Percentiles rank a stretch among this genome's conserved stretches.
Conservation (phyloP, 1,140 invertebrate genomes). For the Cylas formicarius region DNA sequence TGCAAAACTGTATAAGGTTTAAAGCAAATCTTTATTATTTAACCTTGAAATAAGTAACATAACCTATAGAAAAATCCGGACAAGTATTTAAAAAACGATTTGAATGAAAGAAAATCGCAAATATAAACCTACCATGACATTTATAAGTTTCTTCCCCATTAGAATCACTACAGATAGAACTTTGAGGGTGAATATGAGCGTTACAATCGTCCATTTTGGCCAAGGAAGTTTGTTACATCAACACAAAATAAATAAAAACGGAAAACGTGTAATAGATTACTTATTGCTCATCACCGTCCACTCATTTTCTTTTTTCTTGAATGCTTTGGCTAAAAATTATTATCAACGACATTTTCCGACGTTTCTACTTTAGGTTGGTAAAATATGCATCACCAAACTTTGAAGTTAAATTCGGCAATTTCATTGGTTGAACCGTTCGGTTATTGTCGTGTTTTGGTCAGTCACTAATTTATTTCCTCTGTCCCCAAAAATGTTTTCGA, state of each 20-base stretch:
- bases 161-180: slow-evolving; percentile 38
- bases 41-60: slow-evolving; percentile 32
- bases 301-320: slow-evolving; percentile 7
- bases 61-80: slow-evolving; percentile 24
- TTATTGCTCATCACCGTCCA: too few relatives aligned
- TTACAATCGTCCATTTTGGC: slow-evolving; percentile 41
- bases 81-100: background rate
- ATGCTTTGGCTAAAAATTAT: slow-evolving; percentile 16
- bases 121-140: slow-evolving; percentile 29
- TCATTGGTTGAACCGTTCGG: slow-evolving; percentile 24
- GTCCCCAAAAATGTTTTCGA: background rate
- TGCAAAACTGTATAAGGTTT: slow-evolving; percentile 1
- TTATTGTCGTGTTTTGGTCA: slow-evolving; percentile 15
- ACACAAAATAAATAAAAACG: slow-evolving; percentile 22
- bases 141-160: slow-evolving; percentile 32
- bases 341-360: slow-evolving; percentile 26
- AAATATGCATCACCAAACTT: slow-evolving; percentile 32
- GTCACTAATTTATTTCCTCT: slow-evolving; percentile 16
- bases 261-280: too few relatives aligned
- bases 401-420: slow-evolving; percentile 25
- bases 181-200: slow-evolving; percentile 32
- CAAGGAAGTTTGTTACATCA: slow-evolving; percentile 32
- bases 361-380: slow-evolving; percentile 33
- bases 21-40: slow-evolving; percentile 5
- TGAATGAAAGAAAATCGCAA: background rate